These are phyloP conservation scores for Gambusia yucatana DNA, from an alignment of 2,797 vertebrate genomes.

Conservation along the genomic window DNA sequence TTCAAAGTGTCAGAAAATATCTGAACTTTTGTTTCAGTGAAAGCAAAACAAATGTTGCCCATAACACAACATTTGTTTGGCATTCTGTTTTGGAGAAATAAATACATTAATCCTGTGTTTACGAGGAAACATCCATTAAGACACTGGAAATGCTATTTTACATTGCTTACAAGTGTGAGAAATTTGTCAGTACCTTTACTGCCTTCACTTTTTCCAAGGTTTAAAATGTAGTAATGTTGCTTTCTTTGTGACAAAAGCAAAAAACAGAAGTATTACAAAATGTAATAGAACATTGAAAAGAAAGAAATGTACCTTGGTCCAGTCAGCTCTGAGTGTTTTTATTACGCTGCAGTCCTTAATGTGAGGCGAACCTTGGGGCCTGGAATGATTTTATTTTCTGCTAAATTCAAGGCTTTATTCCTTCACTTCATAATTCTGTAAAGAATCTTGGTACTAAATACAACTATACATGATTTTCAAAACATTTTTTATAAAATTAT, in stretches of 20 bases:
- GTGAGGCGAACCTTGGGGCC: background rate
- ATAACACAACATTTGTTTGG: too few species aligned
- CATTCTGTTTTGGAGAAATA: background rate
- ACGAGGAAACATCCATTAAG: background rate
- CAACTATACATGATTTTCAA: background rate
- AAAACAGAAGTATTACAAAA: background rate
- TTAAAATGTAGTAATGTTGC: background rate
- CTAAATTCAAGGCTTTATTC: background rate
- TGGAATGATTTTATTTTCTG: background rate
- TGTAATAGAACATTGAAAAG: background rate
- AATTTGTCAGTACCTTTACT: background rate
- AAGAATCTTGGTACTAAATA: background rate
- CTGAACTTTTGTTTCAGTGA: background rate
- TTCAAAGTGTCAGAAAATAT: background rate
- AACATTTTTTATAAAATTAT: background rate
- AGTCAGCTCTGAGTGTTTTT: background rate
- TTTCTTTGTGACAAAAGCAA: background rate
- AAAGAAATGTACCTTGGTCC: background rate
- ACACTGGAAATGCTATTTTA: background rate
- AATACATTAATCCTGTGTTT: background rate
- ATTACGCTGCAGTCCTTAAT: background rate
- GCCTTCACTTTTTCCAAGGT: background rate
- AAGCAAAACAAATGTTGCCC: background rate
- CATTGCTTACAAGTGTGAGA: background rate
- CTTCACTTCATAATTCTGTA: background rate